A percentile compares a stretch with the other conserved stretches of the same genome.
phyloP scores from a whole-genome alignment of 2,113 vertebrate genomes.

The Nicator chloris region DNA sequence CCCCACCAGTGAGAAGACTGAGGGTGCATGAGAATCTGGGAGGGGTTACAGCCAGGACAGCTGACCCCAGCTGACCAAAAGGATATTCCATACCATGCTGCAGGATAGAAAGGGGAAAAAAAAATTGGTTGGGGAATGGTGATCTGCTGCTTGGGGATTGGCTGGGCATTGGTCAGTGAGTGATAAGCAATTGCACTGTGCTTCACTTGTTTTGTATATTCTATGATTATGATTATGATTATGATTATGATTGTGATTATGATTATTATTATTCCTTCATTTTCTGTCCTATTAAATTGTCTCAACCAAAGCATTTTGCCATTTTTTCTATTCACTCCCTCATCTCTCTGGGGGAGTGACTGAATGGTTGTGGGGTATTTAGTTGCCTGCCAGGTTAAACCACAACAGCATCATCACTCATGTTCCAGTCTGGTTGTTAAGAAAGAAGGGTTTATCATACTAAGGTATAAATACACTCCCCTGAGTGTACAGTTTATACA shows the following conservation, averaged over 20 bases:
- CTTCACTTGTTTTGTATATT: neutral
- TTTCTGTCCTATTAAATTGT: neutral
- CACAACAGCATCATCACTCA: neutral
- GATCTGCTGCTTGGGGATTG: neutral
- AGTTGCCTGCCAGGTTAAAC: neutral
- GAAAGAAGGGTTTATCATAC: conserved; percentile 14
- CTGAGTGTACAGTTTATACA: neutral
- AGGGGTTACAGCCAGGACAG: neutral
- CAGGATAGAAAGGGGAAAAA: neutral
- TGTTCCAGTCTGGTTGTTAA: neutral
- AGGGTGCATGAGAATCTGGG: neutral
- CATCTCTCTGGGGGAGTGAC: neutral
- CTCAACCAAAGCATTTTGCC: neutral
- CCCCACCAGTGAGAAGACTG: neutral
- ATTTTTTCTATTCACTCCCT: neutral
- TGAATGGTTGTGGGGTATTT: neutral
- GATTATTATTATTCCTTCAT: neutral
- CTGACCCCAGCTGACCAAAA: neutral
- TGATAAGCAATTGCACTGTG: neutral
- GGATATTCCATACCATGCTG: neutral
- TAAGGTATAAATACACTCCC: conserved; percentile 2
- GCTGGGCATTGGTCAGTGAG: neutral
- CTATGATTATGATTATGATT: too few relatives aligned
- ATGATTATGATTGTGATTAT: neutral
- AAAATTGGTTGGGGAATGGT: neutral